Evolutionary conservation across 2,888 invertebrate genomes (phyloP).

Genomic region (Ditula angustiorana): DNA sequence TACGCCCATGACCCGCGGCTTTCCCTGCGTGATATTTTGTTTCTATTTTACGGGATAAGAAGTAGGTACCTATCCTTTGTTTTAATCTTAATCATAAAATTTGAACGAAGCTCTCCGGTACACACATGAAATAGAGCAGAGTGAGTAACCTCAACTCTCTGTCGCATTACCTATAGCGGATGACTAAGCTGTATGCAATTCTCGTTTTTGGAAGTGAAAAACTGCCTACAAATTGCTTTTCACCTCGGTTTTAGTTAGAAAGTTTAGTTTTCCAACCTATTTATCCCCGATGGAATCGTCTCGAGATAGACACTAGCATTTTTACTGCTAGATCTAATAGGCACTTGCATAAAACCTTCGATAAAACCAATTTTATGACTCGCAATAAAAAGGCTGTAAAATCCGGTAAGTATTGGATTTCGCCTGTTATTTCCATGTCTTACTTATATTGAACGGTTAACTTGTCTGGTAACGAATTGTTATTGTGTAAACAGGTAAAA

Average conservation of each 20-base stretch:
- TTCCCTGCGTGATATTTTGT: too few species aligned
- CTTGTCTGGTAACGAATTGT: background rate
- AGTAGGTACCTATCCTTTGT: too few species aligned
- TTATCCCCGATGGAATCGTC: background rate
- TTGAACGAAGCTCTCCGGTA: too few species aligned
- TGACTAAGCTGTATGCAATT: too few species aligned
- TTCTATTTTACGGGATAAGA: too few species aligned
- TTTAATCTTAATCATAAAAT: too few species aligned
- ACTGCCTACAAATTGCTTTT: background rate
- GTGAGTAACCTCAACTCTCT: too few species aligned
- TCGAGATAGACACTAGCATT: background rate
- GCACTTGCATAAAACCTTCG: slow-evolving; percentile 52
- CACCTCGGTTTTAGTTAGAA: background rate
- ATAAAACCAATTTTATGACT: slow-evolving; percentile 56
- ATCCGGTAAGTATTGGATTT: background rate
- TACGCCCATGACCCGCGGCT: too few species aligned
- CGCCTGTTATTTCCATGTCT: background rate
- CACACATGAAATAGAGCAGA: too few species aligned
- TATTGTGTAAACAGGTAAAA: background rate
- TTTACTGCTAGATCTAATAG: slow-evolving; percentile 45
- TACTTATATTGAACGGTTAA: background rate
- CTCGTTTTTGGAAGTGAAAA: too few species aligned
- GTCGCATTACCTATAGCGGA: too few species aligned
- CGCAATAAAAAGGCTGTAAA: slow-evolving; percentile 53
- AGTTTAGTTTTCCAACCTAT: background rate